These are phyloP conservation scores for Pseudococcus viburni DNA, from an alignment of 2,888 invertebrate species.

Conservation along the genomic window DNA sequence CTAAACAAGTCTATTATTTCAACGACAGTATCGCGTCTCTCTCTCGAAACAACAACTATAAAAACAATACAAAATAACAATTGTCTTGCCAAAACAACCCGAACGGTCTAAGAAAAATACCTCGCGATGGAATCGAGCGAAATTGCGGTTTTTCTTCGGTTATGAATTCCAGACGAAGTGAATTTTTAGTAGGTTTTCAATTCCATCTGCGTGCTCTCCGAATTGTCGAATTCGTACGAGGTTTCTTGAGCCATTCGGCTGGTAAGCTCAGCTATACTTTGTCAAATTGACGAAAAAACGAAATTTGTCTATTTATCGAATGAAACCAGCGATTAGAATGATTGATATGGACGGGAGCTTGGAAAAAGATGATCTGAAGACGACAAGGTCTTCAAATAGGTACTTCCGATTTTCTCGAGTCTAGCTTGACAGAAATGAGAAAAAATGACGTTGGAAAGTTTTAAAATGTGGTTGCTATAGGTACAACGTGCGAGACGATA, in stretches of 20 bases:
- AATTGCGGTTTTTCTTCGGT: neutral
- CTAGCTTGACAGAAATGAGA: too few species aligned
- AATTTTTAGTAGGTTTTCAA: neutral
- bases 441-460: too few species aligned
- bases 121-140: neutral
- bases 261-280: too few species aligned
- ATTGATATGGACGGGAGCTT: too few species aligned
- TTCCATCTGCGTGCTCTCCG: neutral
- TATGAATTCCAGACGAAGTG: neutral
- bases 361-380: too few species aligned
- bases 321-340: too few species aligned
- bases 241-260: neutral
- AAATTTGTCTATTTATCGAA: too few species aligned
- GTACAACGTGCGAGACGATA: neutral
- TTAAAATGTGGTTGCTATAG: too few species aligned
- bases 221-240: neutral
- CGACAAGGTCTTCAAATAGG: too few species aligned
- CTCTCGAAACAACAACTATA: slow-evolving; percentile 11
- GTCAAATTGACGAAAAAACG: too few species aligned
- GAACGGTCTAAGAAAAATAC: slow-evolving; percentile 22
- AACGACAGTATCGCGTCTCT: slow-evolving; percentile 17
- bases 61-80: slow-evolving; percentile 37
- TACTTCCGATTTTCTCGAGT: too few species aligned
- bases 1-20: slow-evolving; percentile 35
- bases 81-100: slow-evolving; percentile 31